phyloP scores from a whole-genome alignment of 2,888 invertebrate genomes.

The Lobophora halterata region DNA sequence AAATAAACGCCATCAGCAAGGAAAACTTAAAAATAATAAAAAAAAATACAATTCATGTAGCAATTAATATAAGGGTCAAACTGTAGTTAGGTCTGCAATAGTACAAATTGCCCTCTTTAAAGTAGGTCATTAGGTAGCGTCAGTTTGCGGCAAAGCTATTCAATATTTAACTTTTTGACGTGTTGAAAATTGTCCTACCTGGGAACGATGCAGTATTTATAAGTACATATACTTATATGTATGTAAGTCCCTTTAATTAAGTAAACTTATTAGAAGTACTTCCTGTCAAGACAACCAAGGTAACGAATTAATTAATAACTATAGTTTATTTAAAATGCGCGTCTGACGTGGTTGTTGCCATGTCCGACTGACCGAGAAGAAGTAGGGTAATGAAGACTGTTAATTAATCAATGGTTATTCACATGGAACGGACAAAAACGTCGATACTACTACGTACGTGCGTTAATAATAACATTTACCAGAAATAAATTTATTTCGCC shows the following conservation, averaged over 20 bases:
- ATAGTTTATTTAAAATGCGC: constrained; percentile 3
- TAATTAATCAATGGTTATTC: constrained; percentile 29
- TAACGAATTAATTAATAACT: no score
- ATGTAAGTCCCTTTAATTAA: no score
- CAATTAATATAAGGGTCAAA: no score
- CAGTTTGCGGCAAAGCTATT: constrained; percentile 25
- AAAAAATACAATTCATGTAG: no score
- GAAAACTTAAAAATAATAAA: no score
- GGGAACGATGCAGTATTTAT: neutral
- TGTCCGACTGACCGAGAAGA: constrained; percentile 25
- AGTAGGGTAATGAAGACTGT: no score
- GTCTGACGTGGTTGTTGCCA: constrained; percentile 15
- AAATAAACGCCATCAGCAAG: no score
- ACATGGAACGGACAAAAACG: constrained; percentile 28
- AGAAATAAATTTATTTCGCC: constrained; percentile 36
- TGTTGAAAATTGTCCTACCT: neutral
- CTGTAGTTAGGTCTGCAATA: constrained; percentile 10
- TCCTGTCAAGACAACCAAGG: no score
- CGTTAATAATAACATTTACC: constrained; percentile 36
- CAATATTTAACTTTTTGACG: constrained; percentile 1
- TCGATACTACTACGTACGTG: constrained; percentile 22
- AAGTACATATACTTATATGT: no score
- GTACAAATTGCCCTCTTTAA: constrained; percentile 32
- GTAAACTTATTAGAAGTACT: no score
- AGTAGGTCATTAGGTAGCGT: constrained; percentile 44